Evolutionary conservation across 2,888 invertebrate genomes (phyloP).

Genomic region (Clepsis dumicolana): DNA sequence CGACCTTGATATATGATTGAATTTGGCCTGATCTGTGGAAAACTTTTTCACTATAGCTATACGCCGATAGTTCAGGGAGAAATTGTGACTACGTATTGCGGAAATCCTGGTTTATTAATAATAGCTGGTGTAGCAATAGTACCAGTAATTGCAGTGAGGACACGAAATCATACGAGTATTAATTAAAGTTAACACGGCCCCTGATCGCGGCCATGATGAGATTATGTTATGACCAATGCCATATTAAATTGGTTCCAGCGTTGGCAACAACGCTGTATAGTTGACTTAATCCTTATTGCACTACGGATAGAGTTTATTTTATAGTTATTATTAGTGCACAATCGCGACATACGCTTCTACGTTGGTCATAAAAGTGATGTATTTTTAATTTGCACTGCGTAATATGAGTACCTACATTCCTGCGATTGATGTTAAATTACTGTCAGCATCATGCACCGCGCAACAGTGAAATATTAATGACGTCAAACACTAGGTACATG

Average conservation of each 20-base stretch:
- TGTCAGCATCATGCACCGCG: neutral
- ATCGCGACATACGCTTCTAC: neutral
- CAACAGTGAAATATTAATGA: too few relatives aligned
- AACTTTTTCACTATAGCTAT: too few relatives aligned
- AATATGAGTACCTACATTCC: neutral
- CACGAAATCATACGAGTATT: conserved; percentile 26
- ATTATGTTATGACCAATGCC: conserved; percentile 32
- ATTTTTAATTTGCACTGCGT: neutral
- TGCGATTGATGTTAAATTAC: conserved; percentile 6
- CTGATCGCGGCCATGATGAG: conserved; percentile 13
- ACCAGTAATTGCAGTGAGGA: conserved; percentile 16
- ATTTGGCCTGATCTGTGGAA: too few relatives aligned
- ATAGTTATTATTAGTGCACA: neutral
- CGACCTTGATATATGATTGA: too few relatives aligned
- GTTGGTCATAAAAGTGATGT: neutral
- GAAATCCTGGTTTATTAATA: neutral
- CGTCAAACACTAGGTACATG: too few relatives aligned
- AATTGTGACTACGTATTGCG: neutral
- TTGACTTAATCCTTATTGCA: conserved; percentile 5
- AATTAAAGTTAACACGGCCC: conserved; percentile 29
- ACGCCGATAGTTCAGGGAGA: neutral
- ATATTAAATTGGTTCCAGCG: conserved; percentile 17
- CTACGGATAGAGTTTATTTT: neutral
- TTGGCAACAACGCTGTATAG: neutral
- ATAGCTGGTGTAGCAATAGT: neutral